Percentiles rank a stretch among this genome's conserved stretches.
These are phyloP conservation scores for Hepsetus odoe DNA, from an alignment of 2,113 vertebrate species.

Conservation along the genomic window DNA sequence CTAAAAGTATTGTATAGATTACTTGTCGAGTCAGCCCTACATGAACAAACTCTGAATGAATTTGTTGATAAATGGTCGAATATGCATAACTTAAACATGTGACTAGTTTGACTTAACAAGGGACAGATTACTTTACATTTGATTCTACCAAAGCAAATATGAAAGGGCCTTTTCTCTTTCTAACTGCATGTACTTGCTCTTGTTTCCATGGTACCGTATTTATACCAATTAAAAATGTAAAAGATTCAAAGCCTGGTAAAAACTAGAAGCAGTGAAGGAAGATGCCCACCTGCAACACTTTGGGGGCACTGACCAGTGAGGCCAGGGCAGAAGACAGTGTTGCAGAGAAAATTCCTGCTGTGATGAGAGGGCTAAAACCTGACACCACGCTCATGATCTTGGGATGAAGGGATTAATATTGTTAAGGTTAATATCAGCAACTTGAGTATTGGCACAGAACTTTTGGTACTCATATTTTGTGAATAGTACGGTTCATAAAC, in stretches of 20 bases:
- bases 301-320: constrained; percentile 96
- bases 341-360: constrained; percentile 96
- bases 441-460: too few relatives aligned
- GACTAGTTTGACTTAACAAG: too few relatives aligned
- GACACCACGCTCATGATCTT: constrained; percentile 96
- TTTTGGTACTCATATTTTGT: too few relatives aligned
- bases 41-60: too few relatives aligned
- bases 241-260: neutral
- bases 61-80: too few relatives aligned
- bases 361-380: constrained; percentile 93
- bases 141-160: too few relatives aligned
- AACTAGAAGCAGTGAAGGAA: neutral
- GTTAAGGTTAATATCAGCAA: neutral
- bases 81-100: too few relatives aligned
- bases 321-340: constrained; percentile 97
- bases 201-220: neutral
- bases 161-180: too few relatives aligned
- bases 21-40: too few relatives aligned
- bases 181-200: too few relatives aligned
- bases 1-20: too few relatives aligned
- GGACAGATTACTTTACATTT: too few relatives aligned
- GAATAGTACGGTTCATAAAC: neutral
- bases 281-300: constrained; percentile 91
- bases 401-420: neutral
- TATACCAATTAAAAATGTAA: neutral